These are phyloP conservation scores for Norana najaformis DNA, from an alignment of 2,888 invertebrate species.

Conservation along the genomic window DNA sequence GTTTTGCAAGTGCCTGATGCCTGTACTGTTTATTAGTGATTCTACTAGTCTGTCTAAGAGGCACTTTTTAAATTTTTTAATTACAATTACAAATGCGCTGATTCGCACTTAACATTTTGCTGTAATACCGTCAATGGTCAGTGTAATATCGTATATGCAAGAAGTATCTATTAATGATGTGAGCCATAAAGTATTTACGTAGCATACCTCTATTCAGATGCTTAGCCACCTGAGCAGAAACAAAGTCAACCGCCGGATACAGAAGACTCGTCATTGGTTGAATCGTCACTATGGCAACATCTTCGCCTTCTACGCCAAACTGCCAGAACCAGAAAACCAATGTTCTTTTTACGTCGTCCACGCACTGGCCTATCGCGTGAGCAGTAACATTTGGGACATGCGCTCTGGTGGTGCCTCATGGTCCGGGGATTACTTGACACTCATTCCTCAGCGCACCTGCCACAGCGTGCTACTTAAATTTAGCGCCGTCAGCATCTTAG, in stretches of 20 bases:
- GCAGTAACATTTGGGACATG: too few relatives aligned
- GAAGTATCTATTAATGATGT: not conserved
- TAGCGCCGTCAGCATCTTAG: too few relatives aligned
- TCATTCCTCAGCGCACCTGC: too few relatives aligned
- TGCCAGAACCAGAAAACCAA: not conserved
- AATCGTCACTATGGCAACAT: not conserved
- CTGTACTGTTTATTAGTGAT: too few relatives aligned
- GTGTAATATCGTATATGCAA: not conserved
- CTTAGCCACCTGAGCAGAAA: not conserved
- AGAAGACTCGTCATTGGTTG: conserved; percentile 19
- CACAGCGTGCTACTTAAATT: too few relatives aligned
- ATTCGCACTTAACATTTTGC: not conserved
- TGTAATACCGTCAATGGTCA: not conserved
- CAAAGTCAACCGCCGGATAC: not conserved
- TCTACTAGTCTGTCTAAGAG: too few relatives aligned
- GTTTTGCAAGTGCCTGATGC: too few relatives aligned
- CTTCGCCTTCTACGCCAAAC: not conserved
- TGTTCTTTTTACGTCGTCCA: too few relatives aligned
- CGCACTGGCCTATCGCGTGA: too few relatives aligned
- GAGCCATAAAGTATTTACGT: not conserved
- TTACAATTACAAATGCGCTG: not conserved
- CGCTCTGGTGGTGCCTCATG: too few relatives aligned
- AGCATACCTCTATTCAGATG: not conserved
- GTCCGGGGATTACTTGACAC: too few relatives aligned
- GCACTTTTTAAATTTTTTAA: too few relatives aligned